Conservation (phyloP, 2,888 invertebrate species). For the Lycophotia porphyrea region DNA sequence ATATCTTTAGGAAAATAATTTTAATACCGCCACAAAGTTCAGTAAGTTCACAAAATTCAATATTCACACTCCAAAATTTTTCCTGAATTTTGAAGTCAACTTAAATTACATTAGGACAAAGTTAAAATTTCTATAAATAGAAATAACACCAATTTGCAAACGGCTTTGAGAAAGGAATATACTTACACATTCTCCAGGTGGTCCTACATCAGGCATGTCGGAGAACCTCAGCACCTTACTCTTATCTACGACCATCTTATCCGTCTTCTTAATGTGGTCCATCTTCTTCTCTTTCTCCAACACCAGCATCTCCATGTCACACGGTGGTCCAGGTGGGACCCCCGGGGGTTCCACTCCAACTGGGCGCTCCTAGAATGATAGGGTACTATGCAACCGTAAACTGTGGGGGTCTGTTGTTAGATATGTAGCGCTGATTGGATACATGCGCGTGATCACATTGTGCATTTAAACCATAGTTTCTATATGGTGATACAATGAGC, state of each 20-base stretch:
- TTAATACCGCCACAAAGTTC: too few relatives aligned
- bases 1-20: too few relatives aligned
- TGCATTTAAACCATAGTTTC: too few relatives aligned
- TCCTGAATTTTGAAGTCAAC: neutral
- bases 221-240: conserved; percentile 91
- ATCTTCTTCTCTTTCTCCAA: conserved; percentile 74
- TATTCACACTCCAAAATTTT: too few relatives aligned
- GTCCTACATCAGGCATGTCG: conserved; percentile 89
- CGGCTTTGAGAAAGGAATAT: neutral
- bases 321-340: conserved; percentile 96
- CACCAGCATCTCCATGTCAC: conserved; percentile 91
- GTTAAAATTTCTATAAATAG: neutral
- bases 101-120: neutral
- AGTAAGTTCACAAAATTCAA: too few relatives aligned
- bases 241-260: conserved; percentile 56
- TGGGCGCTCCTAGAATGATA: conserved; percentile 81
- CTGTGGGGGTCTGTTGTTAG: conserved; percentile 3
- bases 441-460: too few relatives aligned
- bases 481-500: neutral
- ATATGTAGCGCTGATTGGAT: neutral
- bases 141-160: neutral
- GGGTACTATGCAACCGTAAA: conserved; percentile 20
- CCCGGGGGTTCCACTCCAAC: conserved; percentile 93
- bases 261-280: conserved; percentile 67
- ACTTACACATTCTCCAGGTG: conserved; percentile 85